Evolutionary conservation across 2,797 vertebrate genomes (phyloP), one percentile per base, ranked within the genome.

Genomic region (Momotus momota): DNA sequence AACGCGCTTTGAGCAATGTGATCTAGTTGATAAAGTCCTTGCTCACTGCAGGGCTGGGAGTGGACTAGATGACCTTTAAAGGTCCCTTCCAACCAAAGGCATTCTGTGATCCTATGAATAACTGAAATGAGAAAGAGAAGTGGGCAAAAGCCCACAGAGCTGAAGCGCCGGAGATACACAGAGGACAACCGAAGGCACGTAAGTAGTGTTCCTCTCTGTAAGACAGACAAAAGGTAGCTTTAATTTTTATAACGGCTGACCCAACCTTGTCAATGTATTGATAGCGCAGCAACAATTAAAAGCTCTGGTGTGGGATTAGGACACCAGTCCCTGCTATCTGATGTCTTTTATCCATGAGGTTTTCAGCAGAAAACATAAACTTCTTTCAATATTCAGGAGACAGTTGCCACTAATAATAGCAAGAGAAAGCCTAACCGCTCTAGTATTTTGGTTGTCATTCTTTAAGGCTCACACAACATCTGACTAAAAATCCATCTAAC

Each of bases 401-500:
- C 93, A 57, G 85, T 31, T 81, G 51, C 51, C 75, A 58, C 73
- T 81, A 81, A 79, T 83, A 71, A 78, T 6, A 91, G 80, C 35
- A 71, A 95, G 67, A 91, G 75, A 77, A 91, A 83, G 16, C 9
- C 62, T 88, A 91, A 94, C 75, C 75, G 65, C 77, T 86, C 26
- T 17, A 35, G 49, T 38, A 9, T 54, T 90, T 52, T 79, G 71
- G 88, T 70, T 85, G 86, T 73, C 66, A 43, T 84, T 92, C 83
- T 92, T 43, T 64, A 70, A 92, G 61, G 69, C 6, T 57, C 60
- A 8, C 7, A 9, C 23, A 94, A 94, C 6, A 75, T 51, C 89
- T 82, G 79, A 92, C 71, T 93, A 91, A 93, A 96, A 97, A 96
- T 93, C 88, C 62, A 95, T 92, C 95, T 95, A 96, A 97, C 71